Evolutionary conservation across 2,797 vertebrate genomes (phyloP).

Genomic region (Enteromius afrohamiltoni): DNA sequence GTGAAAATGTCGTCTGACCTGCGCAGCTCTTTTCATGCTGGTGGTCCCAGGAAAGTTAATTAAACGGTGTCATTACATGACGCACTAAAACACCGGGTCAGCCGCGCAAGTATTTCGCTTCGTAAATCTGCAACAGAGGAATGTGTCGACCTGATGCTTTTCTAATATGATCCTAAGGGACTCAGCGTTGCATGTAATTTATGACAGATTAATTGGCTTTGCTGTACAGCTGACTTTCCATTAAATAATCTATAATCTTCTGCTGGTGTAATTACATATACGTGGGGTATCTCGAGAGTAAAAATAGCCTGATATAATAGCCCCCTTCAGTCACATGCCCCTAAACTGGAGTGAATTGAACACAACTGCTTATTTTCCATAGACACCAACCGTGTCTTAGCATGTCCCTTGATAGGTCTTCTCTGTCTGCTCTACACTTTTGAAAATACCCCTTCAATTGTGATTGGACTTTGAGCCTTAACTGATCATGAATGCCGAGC

Average conservation of each 20-base stretch:
- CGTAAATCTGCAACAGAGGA: conserved; percentile 63
- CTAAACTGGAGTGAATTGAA: conserved; percentile 19
- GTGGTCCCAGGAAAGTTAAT: conserved; percentile 65
- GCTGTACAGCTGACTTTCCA: conserved; percentile 37
- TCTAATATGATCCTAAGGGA: conserved; percentile 49
- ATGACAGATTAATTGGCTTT: conserved; percentile 48
- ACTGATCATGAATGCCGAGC: conserved; percentile 72
- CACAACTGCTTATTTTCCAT: conserved; percentile 31
- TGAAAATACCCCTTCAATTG: conserved; percentile 38
- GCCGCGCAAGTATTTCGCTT: conserved; percentile 59
- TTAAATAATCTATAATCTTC: conserved; percentile 41
- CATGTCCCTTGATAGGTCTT: conserved; percentile 34
- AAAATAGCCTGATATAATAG: conserved; percentile 18
- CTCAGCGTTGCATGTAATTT: conserved; percentile 38
- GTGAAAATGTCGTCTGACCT: conserved; percentile 57
- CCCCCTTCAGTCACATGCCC: conserved; percentile 13
- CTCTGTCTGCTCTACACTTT: conserved; percentile 8
- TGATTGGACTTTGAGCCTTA: conserved; percentile 48
- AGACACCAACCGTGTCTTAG: conserved; percentile 31
- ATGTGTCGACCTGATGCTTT: conserved; percentile 60
- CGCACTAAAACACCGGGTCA: conserved; percentile 61
- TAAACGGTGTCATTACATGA: conserved; percentile 65
- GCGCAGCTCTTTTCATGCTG: conserved; percentile 55
- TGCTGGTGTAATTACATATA: conserved; percentile 40
- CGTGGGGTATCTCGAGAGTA: conserved; percentile 14